A percentile compares a stretch with the other conserved stretches of the same genome.
Conservation (phyloP, 2,113 vertebrate genomes). For the Puma concolor region DNA sequence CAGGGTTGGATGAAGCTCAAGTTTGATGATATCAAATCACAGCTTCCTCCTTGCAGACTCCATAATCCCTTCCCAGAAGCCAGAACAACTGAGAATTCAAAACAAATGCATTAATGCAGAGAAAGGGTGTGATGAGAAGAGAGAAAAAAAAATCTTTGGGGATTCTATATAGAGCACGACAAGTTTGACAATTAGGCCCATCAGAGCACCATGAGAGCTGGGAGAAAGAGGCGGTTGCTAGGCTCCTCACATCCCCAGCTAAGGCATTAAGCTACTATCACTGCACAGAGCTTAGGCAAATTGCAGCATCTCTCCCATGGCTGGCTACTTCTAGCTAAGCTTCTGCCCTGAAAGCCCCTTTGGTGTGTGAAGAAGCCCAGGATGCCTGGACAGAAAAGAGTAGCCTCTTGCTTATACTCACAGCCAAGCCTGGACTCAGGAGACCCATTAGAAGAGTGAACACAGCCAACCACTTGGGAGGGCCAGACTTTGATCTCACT, state of each 20-base stretch:
- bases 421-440: neutral
- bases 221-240: neutral
- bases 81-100: neutral
- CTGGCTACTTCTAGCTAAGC: neutral
- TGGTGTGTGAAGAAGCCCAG: neutral
- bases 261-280: neutral
- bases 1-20: neutral
- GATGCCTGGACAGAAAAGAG: neutral
- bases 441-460: constrained; percentile 11
- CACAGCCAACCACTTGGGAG: neutral
- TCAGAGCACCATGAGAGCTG: neutral
- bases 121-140: neutral
- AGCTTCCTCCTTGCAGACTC: neutral
- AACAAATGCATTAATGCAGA: neutral
- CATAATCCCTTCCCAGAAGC: neutral
- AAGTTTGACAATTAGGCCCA: constrained; percentile 43
- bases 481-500: neutral
- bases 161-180: constrained; percentile 67
- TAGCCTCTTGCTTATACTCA: neutral
- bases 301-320: neutral
- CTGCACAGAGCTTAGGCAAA: neutral
- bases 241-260: neutral
- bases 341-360: neutral
- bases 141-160: constrained; percentile 62
- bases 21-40: neutral